These are phyloP conservation scores for Unio pictorum DNA, from an alignment of 2,888 invertebrate genomes.

Conservation along the genomic window DNA sequence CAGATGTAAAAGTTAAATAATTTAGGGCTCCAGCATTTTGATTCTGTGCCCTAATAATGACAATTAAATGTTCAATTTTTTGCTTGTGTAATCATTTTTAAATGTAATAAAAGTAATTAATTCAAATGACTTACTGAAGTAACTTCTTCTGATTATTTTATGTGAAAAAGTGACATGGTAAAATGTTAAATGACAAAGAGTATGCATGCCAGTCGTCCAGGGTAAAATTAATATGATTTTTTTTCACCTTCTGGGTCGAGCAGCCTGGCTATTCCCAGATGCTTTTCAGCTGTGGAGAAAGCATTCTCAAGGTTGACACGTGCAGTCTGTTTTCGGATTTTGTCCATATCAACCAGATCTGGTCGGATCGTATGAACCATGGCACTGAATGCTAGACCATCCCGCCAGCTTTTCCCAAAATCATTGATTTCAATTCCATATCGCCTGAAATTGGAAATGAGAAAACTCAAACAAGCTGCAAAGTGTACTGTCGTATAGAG, in stretches of 20 bases:
- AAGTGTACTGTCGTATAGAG: too few relatives aligned
- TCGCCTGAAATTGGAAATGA: constrained; percentile 76
- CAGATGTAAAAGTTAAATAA: too few relatives aligned
- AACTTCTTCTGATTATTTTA: too few relatives aligned
- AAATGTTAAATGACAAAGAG: too few relatives aligned
- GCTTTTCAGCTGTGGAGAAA: constrained; percentile 91
- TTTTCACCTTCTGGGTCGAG: constrained; percentile 85
- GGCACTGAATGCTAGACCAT: constrained; percentile 95
- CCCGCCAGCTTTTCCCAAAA: constrained; percentile 96
- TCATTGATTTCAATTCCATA: constrained; percentile 91
- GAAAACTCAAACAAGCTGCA: too few relatives aligned
- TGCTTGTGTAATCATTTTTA: too few relatives aligned
- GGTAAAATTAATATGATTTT: not conserved
- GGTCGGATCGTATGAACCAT: constrained; percentile 95
- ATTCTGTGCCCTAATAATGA: too few relatives aligned
- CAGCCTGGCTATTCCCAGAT: constrained; percentile 91
- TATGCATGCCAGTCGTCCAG: not conserved
- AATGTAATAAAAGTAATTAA: too few relatives aligned
- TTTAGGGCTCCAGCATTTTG: too few relatives aligned
- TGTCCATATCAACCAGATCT: constrained; percentile 89
- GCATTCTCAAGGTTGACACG: constrained; percentile 90
- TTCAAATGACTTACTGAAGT: too few relatives aligned
- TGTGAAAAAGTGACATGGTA: too few relatives aligned
- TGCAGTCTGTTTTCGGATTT: constrained; percentile 85
- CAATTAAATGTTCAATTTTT: too few relatives aligned